phyloP scores from a whole-genome alignment of 2,797 vertebrate species.

The Manis crassicaudata region DNA sequence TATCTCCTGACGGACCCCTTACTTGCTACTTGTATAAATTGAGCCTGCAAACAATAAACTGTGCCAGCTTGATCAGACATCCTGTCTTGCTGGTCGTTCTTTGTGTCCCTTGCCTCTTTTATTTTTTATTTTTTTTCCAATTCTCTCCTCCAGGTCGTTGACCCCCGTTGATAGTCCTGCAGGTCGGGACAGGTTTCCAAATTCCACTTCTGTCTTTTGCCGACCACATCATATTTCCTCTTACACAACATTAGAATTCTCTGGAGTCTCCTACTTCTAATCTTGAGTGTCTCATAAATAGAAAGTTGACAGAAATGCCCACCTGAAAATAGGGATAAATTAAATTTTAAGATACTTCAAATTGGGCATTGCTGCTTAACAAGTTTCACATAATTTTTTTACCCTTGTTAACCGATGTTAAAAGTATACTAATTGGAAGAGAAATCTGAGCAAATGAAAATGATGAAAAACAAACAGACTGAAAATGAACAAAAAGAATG shows the following conservation, averaged over 20 bases:
- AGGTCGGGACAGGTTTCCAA: not conserved
- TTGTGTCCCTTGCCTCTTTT: too few species aligned
- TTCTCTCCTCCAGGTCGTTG: too few species aligned
- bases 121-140: too few species aligned
- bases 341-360: not conserved
- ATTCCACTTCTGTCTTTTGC: not conserved
- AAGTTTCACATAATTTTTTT: not conserved
- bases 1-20: too few species aligned
- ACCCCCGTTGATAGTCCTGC: too few species aligned
- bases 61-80: too few species aligned
- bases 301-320: not conserved
- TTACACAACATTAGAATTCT: not conserved
- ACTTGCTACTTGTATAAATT: too few species aligned
- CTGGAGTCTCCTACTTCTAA: not conserved
- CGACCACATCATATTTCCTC: not conserved
- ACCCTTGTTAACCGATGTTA: not conserved
- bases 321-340: not conserved
- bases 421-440: conserved; percentile 63
- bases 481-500: conserved; percentile 77
- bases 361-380: not conserved
- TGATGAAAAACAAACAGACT: conserved; percentile 70
- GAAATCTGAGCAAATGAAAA: conserved; percentile 45
- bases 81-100: too few species aligned
- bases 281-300: not conserved
- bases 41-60: too few species aligned